These are phyloP conservation scores for Dromius quadrimaculatus DNA, from an alignment of 2,888 invertebrate species.

Conservation along the genomic window DNA sequence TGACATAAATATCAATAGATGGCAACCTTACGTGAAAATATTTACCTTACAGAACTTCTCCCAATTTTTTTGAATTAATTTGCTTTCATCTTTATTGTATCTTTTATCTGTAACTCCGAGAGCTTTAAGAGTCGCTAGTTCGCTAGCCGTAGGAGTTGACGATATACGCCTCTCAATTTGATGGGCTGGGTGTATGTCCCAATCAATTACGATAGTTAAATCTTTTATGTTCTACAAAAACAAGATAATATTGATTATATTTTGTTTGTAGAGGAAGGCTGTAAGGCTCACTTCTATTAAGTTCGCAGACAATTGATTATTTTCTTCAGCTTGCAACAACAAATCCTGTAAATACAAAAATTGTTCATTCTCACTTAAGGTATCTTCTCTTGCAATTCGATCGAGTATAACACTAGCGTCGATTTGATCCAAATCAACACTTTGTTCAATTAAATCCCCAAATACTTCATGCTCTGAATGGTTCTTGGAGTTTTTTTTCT, in stretches of 20 bases:
- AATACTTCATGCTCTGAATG: neutral
- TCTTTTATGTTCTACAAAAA: conserved; percentile 17
- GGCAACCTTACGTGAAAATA: too few species aligned
- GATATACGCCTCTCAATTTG: neutral
- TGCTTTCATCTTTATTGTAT: neutral
- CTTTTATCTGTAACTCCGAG: neutral
- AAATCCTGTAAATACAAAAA: conserved; percentile 8
- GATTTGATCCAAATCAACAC: too few species aligned
- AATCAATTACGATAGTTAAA: conserved; percentile 1
- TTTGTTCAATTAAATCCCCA: too few species aligned
- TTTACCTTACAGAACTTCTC: conserved; percentile 19
- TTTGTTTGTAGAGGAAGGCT: neutral
- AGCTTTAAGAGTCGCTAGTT: neutral
- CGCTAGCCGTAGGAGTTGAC: neutral
- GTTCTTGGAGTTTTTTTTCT: neutral
- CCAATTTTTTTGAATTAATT: conserved; percentile 22
- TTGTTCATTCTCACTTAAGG: conserved; percentile 11
- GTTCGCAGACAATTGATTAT: neutral
- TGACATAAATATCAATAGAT: too few species aligned
- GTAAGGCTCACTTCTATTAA: conserved; percentile 16
- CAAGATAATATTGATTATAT: neutral
- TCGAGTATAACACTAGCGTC: too few species aligned
- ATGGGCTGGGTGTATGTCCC: conserved; percentile 9
- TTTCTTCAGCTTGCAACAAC: neutral
- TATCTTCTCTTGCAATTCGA: neutral